Evolutionary conservation across 2,888 invertebrate genomes (phyloP), one percentile per base, ranked within the genome.

Genomic region (Sinohyriopsis cumingii): DNA sequence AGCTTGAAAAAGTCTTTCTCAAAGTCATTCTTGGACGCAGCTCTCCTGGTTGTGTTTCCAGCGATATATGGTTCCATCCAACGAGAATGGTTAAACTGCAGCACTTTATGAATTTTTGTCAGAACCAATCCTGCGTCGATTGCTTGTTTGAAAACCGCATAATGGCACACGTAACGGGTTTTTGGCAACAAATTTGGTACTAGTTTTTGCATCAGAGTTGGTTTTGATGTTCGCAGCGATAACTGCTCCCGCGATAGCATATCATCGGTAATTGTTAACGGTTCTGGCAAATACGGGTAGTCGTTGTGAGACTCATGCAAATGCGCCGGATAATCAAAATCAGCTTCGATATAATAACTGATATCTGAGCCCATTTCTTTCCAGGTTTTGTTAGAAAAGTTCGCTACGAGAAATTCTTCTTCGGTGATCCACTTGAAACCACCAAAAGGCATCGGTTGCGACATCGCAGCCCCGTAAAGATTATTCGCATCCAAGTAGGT

Each of bases 291-390:
- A 5, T 86, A 70, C 18, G 88, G 86, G 68, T 84, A 84, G 73
- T 86, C 85, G 72, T 83, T 81, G 64, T 86, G 90, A 5, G 62
- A 55, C 55, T 87, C 82, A 71, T 90, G 90, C 55, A 89, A 67
- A 6, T 83, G 66, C n/a, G 79, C 22, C 3, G 90, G 89, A 79
- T 91, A 91, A 56, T 87, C 81, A 55, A 91, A 69, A 74, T 91
- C 90, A 9, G 91, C 89, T 77, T 91, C 89, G 6, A 91, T 77
- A 60, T 91, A 85, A 71, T 87, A 89, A 0, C 89, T 68, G 9
- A 56, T 70, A 1, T 66, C 61, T 3, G 33, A 20, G 56, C 63
- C 55, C 22, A 57, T 59, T 1, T 6, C 5, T 59, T 25, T n/a
- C 25, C 24, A 55, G 55, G 4, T 6, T 1, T 15, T 15, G 6